phyloP scores from a whole-genome alignment of 2,113 vertebrate genomes.

The Hiodon alosoides region DNA sequence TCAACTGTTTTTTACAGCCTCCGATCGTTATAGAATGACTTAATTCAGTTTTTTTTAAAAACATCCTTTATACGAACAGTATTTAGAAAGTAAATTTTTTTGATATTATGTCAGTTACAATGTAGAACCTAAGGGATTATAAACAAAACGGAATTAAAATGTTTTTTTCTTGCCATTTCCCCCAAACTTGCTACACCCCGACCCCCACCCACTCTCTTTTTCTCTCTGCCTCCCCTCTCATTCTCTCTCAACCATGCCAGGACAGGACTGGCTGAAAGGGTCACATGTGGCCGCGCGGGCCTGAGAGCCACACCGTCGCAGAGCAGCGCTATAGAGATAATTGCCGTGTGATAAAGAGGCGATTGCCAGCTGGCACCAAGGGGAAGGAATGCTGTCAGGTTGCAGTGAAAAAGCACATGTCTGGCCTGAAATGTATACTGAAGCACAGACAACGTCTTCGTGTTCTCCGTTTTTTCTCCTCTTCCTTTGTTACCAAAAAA shows the following conservation, averaged over 20 bases:
- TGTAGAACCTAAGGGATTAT: too few relatives aligned
- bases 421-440: neutral
- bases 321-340: slow-evolving; percentile 29
- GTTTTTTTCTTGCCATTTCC: neutral
- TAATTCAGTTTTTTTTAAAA: too few relatives aligned
- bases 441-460: slow-evolving; percentile 43
- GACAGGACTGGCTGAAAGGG: slow-evolving; percentile 47
- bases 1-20: too few relatives aligned
- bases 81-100: too few relatives aligned
- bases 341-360: slow-evolving; percentile 10
- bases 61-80: too few relatives aligned
- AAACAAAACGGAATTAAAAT: too few relatives aligned
- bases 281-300: slow-evolving; percentile 56
- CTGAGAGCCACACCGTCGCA: slow-evolving; percentile 54
- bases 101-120: too few relatives aligned
- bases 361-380: neutral
- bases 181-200: slow-evolving; percentile 18
- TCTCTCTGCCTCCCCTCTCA: too few relatives aligned
- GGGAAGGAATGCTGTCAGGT: neutral
- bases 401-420: neutral
- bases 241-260: neutral
- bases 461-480: neutral
- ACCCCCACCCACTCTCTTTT: neutral
- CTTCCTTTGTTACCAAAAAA: neutral
- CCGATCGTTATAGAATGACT: too few relatives aligned